Evolutionary conservation across 2,797 vertebrate species (phyloP).

Genomic region (Cyclura pinguis): DNA sequence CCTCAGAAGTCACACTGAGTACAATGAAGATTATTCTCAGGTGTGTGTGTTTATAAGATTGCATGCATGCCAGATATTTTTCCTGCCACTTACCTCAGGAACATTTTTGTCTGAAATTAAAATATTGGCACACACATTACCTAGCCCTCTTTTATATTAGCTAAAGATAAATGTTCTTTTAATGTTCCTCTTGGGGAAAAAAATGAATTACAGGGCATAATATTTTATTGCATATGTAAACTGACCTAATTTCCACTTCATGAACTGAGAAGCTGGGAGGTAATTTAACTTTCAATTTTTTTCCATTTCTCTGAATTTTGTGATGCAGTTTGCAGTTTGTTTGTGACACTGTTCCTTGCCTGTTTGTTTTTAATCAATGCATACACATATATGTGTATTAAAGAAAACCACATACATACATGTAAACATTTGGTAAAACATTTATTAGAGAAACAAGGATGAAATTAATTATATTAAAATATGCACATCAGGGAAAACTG

Average conservation of each 20-base stretch:
- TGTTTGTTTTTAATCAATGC: too few species aligned
- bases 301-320: background rate
- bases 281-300: background rate
- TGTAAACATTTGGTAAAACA: background rate
- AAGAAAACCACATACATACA: background rate
- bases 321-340: background rate
- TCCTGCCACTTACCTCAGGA: background rate
- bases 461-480: too few species aligned
- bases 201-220: too few species aligned
- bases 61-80: background rate
- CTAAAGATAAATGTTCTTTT: background rate
- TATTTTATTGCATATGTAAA: too few species aligned
- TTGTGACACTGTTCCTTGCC: background rate
- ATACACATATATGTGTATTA: too few species aligned
- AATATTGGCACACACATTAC: background rate
- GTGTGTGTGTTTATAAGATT: background rate
- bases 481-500: too few species aligned
- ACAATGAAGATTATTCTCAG: background rate
- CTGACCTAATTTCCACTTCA: background rate
- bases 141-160: background rate
- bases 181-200: too few species aligned
- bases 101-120: background rate
- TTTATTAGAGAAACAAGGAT: background rate
- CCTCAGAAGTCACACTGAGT: background rate
- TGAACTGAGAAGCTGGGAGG: background rate